Base-by-base conservation (phyloP, 2,113 vertebrate species). In the Carlito syrichta region DNA sequence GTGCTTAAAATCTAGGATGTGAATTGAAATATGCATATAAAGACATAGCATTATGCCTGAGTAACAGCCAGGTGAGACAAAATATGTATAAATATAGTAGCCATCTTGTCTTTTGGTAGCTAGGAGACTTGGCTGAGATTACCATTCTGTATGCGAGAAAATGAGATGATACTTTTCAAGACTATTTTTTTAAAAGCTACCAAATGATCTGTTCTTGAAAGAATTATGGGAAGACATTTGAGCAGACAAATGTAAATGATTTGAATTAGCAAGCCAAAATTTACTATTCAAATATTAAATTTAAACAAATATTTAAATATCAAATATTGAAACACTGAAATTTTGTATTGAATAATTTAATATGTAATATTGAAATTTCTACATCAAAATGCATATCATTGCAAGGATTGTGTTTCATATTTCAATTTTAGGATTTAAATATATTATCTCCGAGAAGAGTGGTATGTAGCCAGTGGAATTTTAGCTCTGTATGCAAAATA, bases 291-390 rank as follows among this genome's bases (percentile, higher is more conserved):
- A 73, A 85, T 86, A 63, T 30, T 90, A 86, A 85, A 78, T 58
- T 89, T 78, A 71, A 86, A 45, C 78, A 89, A 14, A 58, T 23
- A 45, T 60, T 40, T 50, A 90, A 35, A 43, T 11, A 32, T 56
- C 14, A 89, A 16, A 56, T 56, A 54, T 58, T 86, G 86, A 68
- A 88, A 87, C n/a, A 1, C 54, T 17, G 22, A 74, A 20, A 35
- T 81, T 71, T 38, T 69, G n/a, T 62, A 30, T 43, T 83, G 32
- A 40, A 35, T 50, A 27, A 27, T 56, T 88, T 14, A 83, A 82
- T 56, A 27, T n/a, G 92, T 73, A 85, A 43, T 62, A 96, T 10
- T 81, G 62, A 89, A 83, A 69, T 89, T 78, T 86, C 62, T 96
- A 30, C 32, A 83, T 76, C 40, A 38, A 78, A 90, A 91, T 79